These are phyloP conservation scores for Rhingia rostrata DNA, from an alignment of 2,888 invertebrate species.

Conservation along the genomic window DNA sequence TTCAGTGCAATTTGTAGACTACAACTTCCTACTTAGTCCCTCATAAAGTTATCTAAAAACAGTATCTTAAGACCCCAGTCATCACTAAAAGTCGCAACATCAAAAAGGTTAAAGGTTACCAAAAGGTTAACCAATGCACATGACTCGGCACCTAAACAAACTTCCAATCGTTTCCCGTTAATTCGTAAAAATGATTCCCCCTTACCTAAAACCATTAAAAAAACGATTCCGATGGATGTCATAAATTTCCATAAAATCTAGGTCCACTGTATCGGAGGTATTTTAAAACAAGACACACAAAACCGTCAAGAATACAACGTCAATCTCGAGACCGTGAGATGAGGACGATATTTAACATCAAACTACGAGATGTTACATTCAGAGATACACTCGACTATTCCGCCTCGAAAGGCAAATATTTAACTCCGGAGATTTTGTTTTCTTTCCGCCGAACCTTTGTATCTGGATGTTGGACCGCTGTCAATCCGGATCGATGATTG, in stretches of 20 bases:
- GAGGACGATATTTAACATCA: constrained; percentile 30
- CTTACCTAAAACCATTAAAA: neutral
- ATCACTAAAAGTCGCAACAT: too few relatives aligned
- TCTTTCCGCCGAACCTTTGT: constrained; percentile 16
- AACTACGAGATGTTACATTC: constrained; percentile 14
- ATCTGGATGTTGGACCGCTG: constrained; percentile 25
- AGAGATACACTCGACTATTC: neutral
- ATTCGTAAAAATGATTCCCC: constrained; percentile 8
- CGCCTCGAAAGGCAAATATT: constrained; percentile 36
- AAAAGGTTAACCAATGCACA: neutral
- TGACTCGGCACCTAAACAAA: neutral
- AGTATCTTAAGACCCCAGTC: too few relatives aligned
- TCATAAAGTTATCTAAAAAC: too few relatives aligned
- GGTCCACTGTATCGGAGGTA: constrained; percentile 3
- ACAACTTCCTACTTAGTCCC: too few relatives aligned
- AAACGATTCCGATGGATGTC: constrained; percentile 18
- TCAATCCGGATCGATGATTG: constrained; percentile 39
- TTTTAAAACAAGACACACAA: constrained; percentile 17
- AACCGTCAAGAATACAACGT: neutral
- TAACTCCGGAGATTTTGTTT: constrained; percentile 15
- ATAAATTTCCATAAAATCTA: constrained; percentile 24
- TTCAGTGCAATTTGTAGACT: too few relatives aligned
- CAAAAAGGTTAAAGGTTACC: too few relatives aligned
- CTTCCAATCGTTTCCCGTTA: constrained; percentile 36
- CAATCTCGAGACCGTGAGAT: constrained; percentile 10